phyloP scores from a whole-genome alignment of 2,888 invertebrate genomes.

The Agrotis ipsilon region DNA sequence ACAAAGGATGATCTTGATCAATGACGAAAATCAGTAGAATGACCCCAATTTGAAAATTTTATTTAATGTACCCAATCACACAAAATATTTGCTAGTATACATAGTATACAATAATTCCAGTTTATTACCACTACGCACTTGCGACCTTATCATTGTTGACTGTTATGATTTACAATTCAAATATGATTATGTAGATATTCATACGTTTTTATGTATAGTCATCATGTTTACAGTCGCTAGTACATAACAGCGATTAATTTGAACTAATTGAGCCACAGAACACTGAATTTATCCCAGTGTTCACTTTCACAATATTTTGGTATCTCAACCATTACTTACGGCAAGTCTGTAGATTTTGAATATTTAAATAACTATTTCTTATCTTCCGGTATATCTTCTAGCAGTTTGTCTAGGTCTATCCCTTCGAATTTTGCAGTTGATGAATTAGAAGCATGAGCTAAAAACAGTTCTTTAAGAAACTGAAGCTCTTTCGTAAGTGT shows the following conservation, averaged over 20 bases:
- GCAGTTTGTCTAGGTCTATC: constrained; percentile 90
- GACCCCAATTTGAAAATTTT: not conserved
- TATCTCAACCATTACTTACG: constrained; percentile 26
- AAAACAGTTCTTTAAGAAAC: constrained; percentile 95
- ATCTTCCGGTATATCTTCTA: constrained; percentile 89
- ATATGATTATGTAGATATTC: not conserved
- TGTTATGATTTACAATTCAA: constrained; percentile 4
- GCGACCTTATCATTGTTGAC: constrained; percentile 25
- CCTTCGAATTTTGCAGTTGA: constrained; percentile 90
- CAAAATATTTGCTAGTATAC: constrained; percentile 39
- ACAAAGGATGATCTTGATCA: not conserved
- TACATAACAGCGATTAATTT: constrained; percentile 24
- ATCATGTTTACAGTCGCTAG: constrained; percentile 6
- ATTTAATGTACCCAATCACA: constrained; percentile 11
- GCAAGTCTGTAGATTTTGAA: constrained; percentile 41
- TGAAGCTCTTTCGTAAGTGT: constrained; percentile 95
- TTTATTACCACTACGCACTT: constrained; percentile 29
- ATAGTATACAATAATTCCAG: constrained; percentile 40
- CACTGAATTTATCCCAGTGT: constrained; percentile 22
- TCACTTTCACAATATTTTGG: constrained; percentile 30
- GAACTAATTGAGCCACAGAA: constrained; percentile 33
- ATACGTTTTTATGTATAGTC: not conserved
- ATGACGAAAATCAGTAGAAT: not conserved
- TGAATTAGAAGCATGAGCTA: constrained; percentile 94
- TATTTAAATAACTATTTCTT: constrained; percentile 65